These are phyloP conservation scores for Sprattus sprattus DNA, from an alignment of 2,113 vertebrate genomes.

Conservation along the genomic window DNA sequence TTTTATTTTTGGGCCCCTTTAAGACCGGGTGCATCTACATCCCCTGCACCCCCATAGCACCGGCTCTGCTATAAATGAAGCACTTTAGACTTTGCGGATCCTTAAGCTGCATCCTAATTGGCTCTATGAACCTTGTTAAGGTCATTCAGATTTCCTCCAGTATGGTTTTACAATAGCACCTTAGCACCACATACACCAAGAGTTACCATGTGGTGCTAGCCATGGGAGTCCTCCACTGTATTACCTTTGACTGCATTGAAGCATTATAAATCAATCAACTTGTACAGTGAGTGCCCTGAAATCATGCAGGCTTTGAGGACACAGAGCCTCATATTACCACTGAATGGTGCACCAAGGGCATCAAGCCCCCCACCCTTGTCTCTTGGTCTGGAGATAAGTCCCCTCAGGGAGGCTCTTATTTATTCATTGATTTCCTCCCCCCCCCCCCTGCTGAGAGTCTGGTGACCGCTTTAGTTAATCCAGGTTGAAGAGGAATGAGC, in stretches of 20 bases:
- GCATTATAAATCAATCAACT: background rate
- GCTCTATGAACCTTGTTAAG: background rate
- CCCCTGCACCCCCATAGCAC: background rate
- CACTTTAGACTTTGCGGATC: background rate
- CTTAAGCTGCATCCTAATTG: background rate
- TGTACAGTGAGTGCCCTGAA: background rate
- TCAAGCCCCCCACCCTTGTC: background rate
- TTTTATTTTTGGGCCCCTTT: background rate
- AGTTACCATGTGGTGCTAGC: background rate
- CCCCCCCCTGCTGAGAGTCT: background rate
- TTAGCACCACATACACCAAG: background rate
- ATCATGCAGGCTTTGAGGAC: background rate
- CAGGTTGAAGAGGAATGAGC: background rate
- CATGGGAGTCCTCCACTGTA: background rate
- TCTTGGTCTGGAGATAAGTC: background rate
- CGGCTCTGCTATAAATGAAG: background rate
- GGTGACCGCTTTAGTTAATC: slow-evolving; percentile 14
- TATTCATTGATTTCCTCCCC: slow-evolving; percentile 22
- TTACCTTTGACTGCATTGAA: background rate
- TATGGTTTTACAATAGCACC: background rate
- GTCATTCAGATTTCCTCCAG: background rate
- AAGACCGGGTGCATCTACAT: background rate
- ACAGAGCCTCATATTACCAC: background rate
- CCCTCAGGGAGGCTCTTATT: background rate
- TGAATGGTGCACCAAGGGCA: background rate